Conservation (phyloP, 2,113 vertebrate species). For the Xiphophorus maculatus region DNA sequence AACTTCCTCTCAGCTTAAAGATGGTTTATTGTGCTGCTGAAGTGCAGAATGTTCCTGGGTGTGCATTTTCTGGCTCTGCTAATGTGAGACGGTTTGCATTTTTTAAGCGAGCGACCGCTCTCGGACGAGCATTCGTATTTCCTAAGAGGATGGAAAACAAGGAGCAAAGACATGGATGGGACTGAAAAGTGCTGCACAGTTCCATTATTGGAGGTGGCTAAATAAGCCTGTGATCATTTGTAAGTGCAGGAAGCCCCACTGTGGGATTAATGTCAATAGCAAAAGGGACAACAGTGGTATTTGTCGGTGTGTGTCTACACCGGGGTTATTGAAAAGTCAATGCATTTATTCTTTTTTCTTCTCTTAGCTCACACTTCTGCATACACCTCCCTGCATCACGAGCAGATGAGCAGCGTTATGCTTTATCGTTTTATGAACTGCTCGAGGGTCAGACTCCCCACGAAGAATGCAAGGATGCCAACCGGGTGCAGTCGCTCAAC, state of each 20-base stretch:
- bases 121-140: constrained; percentile 12
- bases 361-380: not conserved
- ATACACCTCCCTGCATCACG: not conserved
- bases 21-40: constrained; percentile 42
- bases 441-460: constrained; percentile 30
- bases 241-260: constrained; percentile 63
- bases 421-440: constrained; percentile 21
- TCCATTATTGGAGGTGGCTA: constrained; percentile 62
- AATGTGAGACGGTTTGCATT: constrained; percentile 26
- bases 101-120: constrained; percentile 15
- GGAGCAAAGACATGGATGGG: constrained; percentile 11
- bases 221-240: constrained; percentile 58
- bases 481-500: constrained; percentile 48
- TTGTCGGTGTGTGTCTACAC: constrained; percentile 36
- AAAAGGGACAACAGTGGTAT: constrained; percentile 45
- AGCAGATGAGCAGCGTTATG: constrained; percentile 18
- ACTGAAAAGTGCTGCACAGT: constrained; percentile 37
- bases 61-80: constrained; percentile 18
- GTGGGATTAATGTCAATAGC: constrained; percentile 67
- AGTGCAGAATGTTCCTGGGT: constrained; percentile 14
- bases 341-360: constrained; percentile 20
- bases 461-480: constrained; percentile 53
- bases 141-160: constrained; percentile 8
- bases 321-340: constrained; percentile 26
- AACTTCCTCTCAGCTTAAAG: constrained; percentile 44